Conservation (phyloP, 2,113 vertebrate genomes). For the Sceloporus tristichus region DNA sequence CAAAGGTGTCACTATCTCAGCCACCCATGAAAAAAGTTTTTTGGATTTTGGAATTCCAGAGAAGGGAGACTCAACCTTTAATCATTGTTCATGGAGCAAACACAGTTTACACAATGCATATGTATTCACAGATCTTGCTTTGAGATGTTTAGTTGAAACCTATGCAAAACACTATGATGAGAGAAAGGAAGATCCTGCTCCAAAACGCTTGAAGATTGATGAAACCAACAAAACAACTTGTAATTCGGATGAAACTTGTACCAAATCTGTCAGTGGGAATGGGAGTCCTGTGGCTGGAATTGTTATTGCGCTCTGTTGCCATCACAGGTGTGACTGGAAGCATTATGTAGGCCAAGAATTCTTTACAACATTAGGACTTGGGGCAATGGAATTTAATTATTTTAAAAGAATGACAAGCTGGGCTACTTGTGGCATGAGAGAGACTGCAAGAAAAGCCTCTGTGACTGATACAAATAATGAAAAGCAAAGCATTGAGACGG, state of each 20-base stretch:
- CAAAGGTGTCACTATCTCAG: no score
- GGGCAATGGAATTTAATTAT: conserved; percentile 86
- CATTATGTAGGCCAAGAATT: conserved; percentile 95
- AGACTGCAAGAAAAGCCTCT: conserved; percentile 49
- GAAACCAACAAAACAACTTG: conserved; percentile 43
- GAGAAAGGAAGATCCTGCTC: conserved; percentile 72
- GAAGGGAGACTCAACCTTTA: background rate
- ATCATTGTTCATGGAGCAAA: background rate
- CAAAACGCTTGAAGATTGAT: conserved; percentile 80
- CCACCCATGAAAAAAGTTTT: no score
- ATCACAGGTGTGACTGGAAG: conserved; percentile 95
- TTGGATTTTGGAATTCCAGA: no score
- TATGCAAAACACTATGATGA: conserved; percentile 60
- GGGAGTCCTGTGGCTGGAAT: conserved; percentile 80
- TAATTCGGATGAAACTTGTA: conserved; percentile 40
- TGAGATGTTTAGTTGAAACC: conserved; percentile 89
- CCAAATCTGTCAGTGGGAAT: conserved; percentile 22
- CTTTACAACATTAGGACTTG: conserved; percentile 87
- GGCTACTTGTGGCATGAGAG: conserved; percentile 92
- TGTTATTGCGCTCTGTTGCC: conserved; percentile 93
- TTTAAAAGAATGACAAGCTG: conserved; percentile 97
- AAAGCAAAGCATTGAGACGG: conserved; percentile 38
- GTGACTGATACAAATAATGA: conserved; percentile 32
- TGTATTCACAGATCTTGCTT: conserved; percentile 86
- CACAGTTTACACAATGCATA: background rate